A percentile compares a stretch with the other conserved stretches of the same genome.
phyloP scores from a whole-genome alignment of 2,888 invertebrate species.

The Lordiphosa fenestrarum region DNA sequence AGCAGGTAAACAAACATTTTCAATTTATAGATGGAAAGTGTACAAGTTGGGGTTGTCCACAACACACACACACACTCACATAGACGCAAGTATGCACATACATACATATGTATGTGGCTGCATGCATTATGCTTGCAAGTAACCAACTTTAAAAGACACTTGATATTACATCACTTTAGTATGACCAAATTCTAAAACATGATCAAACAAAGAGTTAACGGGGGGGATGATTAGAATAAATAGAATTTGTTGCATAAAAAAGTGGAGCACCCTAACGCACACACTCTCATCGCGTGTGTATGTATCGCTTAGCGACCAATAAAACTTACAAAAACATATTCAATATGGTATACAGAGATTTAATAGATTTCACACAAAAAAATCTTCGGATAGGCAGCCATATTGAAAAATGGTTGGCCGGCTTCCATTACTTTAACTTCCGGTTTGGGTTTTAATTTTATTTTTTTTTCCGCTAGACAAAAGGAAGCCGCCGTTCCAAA shows the following conservation, averaged over 20 bases:
- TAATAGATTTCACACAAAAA: slow-evolving; percentile 34
- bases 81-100: slow-evolving; percentile 6
- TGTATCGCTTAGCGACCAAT: slow-evolving; percentile 66
- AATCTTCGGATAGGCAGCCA: slow-evolving; percentile 53
- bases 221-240: neutral
- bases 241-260: slow-evolving; percentile 62
- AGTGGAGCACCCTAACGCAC: slow-evolving; percentile 47
- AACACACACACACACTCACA: slow-evolving; percentile 6
- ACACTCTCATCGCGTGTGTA: slow-evolving; percentile 38
- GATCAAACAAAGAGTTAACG: slow-evolving; percentile 1
- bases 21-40: slow-evolving; percentile 10
- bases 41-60: slow-evolving; percentile 12
- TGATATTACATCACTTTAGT: neutral
- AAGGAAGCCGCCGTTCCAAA: slow-evolving; percentile 57
- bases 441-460: slow-evolving; percentile 44
- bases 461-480: slow-evolving; percentile 53
- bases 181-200: slow-evolving; percentile 1
- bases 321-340: slow-evolving; percentile 31
- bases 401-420: slow-evolving; percentile 53
- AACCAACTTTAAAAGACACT: slow-evolving; percentile 2
- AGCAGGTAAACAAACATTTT: slow-evolving; percentile 50
- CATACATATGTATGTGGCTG: slow-evolving; percentile 6
- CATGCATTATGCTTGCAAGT: slow-evolving; percentile 10
- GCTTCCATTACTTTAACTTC: slow-evolving; percentile 48
- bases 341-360: slow-evolving; percentile 16